These are phyloP conservation scores for Bellardia pandia DNA, from an alignment of 2,888 invertebrate genomes.

Conservation along the genomic window DNA sequence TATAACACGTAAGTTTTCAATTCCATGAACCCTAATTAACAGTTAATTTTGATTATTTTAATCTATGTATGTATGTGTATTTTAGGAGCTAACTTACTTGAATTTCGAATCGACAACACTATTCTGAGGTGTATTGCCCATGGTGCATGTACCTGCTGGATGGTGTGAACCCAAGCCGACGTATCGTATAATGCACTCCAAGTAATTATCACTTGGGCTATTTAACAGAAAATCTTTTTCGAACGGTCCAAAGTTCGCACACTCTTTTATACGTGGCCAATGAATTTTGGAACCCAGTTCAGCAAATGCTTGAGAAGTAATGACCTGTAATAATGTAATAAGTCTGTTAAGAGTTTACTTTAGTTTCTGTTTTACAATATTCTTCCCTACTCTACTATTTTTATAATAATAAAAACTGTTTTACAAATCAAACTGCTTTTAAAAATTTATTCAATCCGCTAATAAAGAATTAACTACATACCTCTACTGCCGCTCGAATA, in stretches of 20 bases:
- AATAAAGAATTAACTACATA: too few relatives aligned
- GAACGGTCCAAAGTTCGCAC: slow-evolving; percentile 84
- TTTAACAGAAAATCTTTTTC: slow-evolving; percentile 83
- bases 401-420: too few relatives aligned
- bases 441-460: too few relatives aligned
- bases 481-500: slow-evolving; percentile 86
- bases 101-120: slow-evolving; percentile 89
- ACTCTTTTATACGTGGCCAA: slow-evolving; percentile 87
- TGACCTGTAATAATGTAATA: slow-evolving; percentile 68
- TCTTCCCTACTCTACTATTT: too few relatives aligned
- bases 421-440: not conserved
- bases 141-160: slow-evolving; percentile 91
- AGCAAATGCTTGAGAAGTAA: slow-evolving; percentile 86
- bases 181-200: slow-evolving; percentile 88
- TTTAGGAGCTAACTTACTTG: slow-evolving; percentile 83
- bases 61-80: not conserved
- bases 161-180: slow-evolving; percentile 91
- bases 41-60: not conserved
- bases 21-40: slow-evolving; percentile 86
- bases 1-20: slow-evolving; percentile 88
- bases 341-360: not conserved
- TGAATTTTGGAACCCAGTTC: slow-evolving; percentile 87
- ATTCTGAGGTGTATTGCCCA: slow-evolving; percentile 85
- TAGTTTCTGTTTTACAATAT: too few relatives aligned
- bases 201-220: slow-evolving; percentile 85